Percentiles rank a stretch among this genome's conserved stretches.
These are phyloP conservation scores for Cladorhizidae sp. DNA, from an alignment of 37 sponge, comb jelly and placozoan species.

Conservation along the genomic window DNA sequence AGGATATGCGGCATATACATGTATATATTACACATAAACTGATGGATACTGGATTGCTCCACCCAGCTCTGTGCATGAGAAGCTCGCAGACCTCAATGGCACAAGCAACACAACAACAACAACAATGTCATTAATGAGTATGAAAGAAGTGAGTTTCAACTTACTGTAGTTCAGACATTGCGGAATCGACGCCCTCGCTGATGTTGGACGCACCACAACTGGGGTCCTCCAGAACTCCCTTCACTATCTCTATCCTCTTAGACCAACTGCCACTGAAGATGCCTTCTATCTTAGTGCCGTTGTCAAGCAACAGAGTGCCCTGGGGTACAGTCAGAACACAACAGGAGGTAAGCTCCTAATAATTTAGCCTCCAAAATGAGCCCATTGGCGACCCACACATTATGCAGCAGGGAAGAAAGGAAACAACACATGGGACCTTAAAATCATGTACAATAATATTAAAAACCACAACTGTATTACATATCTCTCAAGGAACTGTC, in stretches of 20 bases:
- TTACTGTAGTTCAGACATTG: constrained; percentile 56
- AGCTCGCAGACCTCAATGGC: no score
- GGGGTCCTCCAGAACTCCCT: constrained; percentile 28
- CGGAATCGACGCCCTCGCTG: neutral
- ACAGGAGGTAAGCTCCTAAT: no score
- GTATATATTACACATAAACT: no score
- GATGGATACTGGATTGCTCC: no score
- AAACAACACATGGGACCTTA: no score
- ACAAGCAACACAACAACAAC: neutral
- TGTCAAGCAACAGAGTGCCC: constrained; percentile 54
- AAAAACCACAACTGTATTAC: neutral
- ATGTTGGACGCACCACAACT: neutral
- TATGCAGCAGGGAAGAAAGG: no score
- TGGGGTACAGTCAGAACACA: neutral
- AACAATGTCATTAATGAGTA: neutral
- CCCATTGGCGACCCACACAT: no score
- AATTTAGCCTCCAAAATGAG: neutral
- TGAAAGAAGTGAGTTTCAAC: neutral
- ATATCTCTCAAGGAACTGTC: neutral
- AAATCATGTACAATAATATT: neutral
- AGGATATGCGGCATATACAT: no score
- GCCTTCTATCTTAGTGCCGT: constrained; percentile 64
- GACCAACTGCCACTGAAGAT: constrained; percentile 64
- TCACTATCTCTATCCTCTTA: constrained; percentile 51
- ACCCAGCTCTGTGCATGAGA: no score